phyloP scores from a whole-genome alignment of 1,140 invertebrate species.

The Kradibia gibbosae region DNA sequence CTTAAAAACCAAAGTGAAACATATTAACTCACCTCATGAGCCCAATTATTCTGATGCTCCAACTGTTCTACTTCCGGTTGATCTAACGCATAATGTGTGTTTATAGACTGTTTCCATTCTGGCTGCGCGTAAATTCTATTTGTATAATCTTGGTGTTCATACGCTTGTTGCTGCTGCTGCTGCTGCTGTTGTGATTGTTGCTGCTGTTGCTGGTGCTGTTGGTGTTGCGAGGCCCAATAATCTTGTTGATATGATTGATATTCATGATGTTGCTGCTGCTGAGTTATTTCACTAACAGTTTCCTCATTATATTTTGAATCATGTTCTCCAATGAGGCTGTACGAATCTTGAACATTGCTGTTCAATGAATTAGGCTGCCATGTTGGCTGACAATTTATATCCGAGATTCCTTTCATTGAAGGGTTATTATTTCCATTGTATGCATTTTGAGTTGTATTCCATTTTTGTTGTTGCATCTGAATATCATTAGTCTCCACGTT shows the following conservation, averaged over 20 bases:
- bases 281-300: slow-evolving; percentile 58
- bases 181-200: slow-evolving; percentile 45
- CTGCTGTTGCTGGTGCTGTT: slow-evolving; percentile 50
- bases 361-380: slow-evolving; percentile 65
- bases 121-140: slow-evolving; percentile 58
- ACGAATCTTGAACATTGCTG: slow-evolving; percentile 57
- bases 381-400: slow-evolving; percentile 55
- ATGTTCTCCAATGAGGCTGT: slow-evolving; percentile 48
- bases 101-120: slow-evolving; percentile 63
- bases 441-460: slow-evolving; percentile 54
- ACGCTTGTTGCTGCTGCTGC: slow-evolving; percentile 45
- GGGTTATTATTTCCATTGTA: slow-evolving; percentile 54
- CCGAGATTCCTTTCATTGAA: slow-evolving; percentile 60
- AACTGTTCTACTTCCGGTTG: slow-evolving; percentile 59
- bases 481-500: slow-evolving; percentile 17
- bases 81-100: slow-evolving; percentile 52
- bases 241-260: slow-evolving; percentile 55
- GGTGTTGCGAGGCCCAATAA: slow-evolving; percentile 64
- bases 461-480: slow-evolving; percentile 56
- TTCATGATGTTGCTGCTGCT: slow-evolving; percentile 53
- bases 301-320: slow-evolving; percentile 57
- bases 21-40: slow-evolving; percentile 65
- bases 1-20: slow-evolving; percentile 29
- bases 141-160: slow-evolving; percentile 67
- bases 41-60: slow-evolving; percentile 65